These are phyloP conservation scores for Otis tarda DNA, from an alignment of 2,113 vertebrate species.

Conservation along the genomic window DNA sequence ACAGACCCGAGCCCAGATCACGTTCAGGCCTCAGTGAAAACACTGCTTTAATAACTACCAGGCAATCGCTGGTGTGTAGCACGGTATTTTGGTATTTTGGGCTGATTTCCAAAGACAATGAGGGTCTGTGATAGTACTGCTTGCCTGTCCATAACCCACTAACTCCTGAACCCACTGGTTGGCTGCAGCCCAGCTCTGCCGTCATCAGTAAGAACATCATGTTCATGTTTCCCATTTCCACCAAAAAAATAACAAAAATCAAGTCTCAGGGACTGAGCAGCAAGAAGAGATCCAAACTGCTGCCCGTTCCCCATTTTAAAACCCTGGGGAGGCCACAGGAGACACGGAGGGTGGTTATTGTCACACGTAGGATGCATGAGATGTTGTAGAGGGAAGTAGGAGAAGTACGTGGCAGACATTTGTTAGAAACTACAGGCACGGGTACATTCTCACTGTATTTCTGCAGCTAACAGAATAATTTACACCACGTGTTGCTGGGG, in stretches of 20 bases:
- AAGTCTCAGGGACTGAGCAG: neutral
- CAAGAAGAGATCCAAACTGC: neutral
- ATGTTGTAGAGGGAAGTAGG: neutral
- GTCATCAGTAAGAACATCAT: fast-evolving
- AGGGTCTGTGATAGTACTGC: fast-evolving
- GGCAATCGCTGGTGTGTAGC: fast-evolving
- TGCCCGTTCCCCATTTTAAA: neutral
- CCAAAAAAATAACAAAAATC: neutral
- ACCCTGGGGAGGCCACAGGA: neutral
- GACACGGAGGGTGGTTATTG: neutral
- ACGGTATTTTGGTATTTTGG: fast-evolving
- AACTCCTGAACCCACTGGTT: neutral
- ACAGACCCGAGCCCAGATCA: fast-evolving
- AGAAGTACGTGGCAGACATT: fast-evolving
- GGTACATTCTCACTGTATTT: neutral
- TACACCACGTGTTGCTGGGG: fast-evolving
- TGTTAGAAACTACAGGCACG: neutral
- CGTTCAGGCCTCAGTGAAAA: fast-evolving
- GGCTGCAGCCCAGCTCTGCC: neutral
- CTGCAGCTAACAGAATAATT: neutral
- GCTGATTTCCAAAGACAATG: neutral
- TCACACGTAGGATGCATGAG: fast-evolving
- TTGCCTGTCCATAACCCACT: neutral
- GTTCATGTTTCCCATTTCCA: neutral
- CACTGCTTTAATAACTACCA: neutral